Base-by-base conservation (phyloP, 2,113 vertebrate species). In the Thomomys bottae region DNA sequence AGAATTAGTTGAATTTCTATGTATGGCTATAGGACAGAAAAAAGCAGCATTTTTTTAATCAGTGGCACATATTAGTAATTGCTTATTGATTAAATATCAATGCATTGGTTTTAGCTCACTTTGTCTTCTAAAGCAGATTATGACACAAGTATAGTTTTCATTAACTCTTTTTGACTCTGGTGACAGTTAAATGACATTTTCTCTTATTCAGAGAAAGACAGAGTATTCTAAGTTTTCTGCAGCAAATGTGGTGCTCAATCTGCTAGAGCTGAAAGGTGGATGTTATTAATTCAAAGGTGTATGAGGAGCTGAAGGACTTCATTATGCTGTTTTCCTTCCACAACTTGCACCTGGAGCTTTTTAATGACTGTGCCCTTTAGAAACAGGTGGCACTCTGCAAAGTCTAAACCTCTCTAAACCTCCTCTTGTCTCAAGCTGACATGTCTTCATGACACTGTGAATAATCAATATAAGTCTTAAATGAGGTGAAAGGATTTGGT, bases 261-360 rank as follows among this genome's bases (percentile, higher is more conserved):
- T 88, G 45, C 77, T 85, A 40, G 83, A 94, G 81, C 45, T 78
- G 80, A 91, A 91, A 92, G 77, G 87, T 94, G 83, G 68, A 70
- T 93, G n/a, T 88, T 94, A 96, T 93, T 89, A 91, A 91, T 94
- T 88, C 86, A 71, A 94, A 91, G 64, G 36, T 93, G 83, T 30
- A 66, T 40, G 30, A 54, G 84, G 67, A 93, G 61, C 61, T 68
- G 75, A 82, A 94, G 87, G 75, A 86, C 73, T 73, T 90, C 89
- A 95, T 94, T 84, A 87, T 91, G 38, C 78, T 88, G 76, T 80
- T 93, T 94, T 93, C 83, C 72, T 67, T 54, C 20, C 67, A 66
- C 64, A 57, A 84, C 36, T 23, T 40, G 78, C 72, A 61, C 80
- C 32, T 83, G 66, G 76, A 86, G 87, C 32, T 32, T 36, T 90